Conservation (phyloP, 2,797 vertebrate genomes). For the Gallirallus australis region DNA sequence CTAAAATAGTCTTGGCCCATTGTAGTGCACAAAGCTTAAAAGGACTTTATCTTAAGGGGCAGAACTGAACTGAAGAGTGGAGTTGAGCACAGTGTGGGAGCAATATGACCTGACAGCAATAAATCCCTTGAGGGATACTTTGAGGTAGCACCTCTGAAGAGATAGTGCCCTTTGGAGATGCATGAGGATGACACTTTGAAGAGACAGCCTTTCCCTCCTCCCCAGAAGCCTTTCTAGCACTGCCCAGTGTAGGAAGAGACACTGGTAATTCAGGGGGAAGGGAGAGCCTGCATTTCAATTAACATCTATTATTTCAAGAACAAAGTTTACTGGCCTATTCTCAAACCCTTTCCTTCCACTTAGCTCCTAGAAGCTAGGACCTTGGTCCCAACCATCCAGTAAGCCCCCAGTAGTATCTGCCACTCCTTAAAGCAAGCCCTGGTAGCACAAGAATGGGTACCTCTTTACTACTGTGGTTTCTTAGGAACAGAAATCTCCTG, state of each 20-base stretch:
- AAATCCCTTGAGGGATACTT: neutral
- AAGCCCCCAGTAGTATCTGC: neutral
- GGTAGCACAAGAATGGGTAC: neutral
- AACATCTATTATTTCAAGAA: neutral
- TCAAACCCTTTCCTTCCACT: neutral
- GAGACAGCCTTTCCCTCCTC: neutral
- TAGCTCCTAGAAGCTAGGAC: neutral
- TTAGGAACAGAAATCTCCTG: neutral
- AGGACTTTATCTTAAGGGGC: neutral
- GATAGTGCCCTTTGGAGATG: neutral
- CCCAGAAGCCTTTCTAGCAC: neutral
- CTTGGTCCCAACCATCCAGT: neutral
- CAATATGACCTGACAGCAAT: neutral
- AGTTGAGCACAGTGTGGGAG: accelerated
- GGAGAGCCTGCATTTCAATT: neutral
- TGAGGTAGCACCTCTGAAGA: neutral
- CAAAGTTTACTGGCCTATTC: neutral
- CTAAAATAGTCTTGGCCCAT: neutral
- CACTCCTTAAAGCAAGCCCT: neutral
- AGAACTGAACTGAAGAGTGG: neutral
- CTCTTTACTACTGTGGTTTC: neutral
- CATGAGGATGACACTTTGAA: neutral
- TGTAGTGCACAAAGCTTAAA: neutral
- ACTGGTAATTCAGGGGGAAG: neutral
- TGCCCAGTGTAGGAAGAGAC: neutral